A percentile compares a stretch with the other conserved stretches of the same genome.
Conservation (phyloP, 2,797 vertebrate species). For the Mustela erminea region DNA sequence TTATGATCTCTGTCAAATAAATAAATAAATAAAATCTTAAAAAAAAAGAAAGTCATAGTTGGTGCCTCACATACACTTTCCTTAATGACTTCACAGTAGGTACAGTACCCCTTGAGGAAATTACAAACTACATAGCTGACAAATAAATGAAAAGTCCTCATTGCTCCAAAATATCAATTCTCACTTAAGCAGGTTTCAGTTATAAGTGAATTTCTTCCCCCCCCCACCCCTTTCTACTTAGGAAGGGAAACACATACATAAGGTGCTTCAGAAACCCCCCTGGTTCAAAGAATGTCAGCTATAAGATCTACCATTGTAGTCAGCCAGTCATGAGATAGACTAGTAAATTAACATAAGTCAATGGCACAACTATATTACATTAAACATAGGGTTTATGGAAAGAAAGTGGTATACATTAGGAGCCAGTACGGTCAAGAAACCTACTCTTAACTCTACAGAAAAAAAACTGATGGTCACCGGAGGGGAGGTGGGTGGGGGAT, state of each 20-base stretch:
- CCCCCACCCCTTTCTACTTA: not conserved
- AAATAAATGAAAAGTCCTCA: not conserved
- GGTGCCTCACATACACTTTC: not conserved
- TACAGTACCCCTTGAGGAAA: not conserved
- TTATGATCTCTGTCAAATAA: too few relatives aligned
- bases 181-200: not conserved
- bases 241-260: not conserved
- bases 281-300: slow-evolving; percentile 34
- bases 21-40: too few relatives aligned
- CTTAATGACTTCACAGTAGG: not conserved
- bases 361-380: not conserved
- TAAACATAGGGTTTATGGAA: slow-evolving; percentile 23
- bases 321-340: not conserved
- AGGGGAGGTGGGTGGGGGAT: not conserved
- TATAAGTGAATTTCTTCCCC: not conserved
- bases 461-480: not conserved
- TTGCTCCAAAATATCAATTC: not conserved
- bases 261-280: not conserved
- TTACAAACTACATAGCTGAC: not conserved
- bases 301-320: not conserved
- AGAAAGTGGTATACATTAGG: not conserved
- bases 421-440: not conserved
- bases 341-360: slow-evolving; percentile 45
- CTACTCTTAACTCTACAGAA: not conserved
- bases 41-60: not conserved